These are phyloP conservation scores for Lamellibrachia satsuma DNA, from an alignment of 2,888 invertebrate genomes.

Conservation along the genomic window DNA sequence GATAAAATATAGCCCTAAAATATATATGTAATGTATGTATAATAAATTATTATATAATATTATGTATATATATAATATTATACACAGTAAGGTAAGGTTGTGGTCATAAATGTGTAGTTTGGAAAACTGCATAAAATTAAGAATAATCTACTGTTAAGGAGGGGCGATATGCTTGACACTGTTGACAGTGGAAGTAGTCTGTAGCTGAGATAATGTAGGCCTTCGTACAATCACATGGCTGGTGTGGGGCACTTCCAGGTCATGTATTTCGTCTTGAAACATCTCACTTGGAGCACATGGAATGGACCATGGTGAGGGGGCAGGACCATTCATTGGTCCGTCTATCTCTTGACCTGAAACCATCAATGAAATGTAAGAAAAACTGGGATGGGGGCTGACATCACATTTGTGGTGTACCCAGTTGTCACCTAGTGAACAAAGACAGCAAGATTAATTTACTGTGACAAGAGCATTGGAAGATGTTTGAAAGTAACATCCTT, in stretches of 20 bases:
- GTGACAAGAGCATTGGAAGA: no score
- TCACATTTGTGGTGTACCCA: neutral
- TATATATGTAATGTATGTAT: no score
- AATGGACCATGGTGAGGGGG: conserved; percentile 44
- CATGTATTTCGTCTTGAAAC: conserved; percentile 44
- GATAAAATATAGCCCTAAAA: no score
- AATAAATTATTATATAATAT: no score
- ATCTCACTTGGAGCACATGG: conserved; percentile 40
- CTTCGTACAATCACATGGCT: conserved; percentile 38
- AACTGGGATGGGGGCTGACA: neutral
- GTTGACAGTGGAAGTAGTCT: no score
- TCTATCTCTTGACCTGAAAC: conserved; percentile 42
- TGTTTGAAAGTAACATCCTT: no score
- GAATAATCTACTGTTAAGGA: no score
- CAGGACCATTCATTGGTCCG: conserved; percentile 40
- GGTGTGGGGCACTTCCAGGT: conserved; percentile 46
- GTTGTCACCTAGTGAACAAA: neutral
- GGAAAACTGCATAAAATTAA: neutral
- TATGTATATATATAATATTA: no score
- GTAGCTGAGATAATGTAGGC: neutral
- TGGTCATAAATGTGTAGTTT: no score
- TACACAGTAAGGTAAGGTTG: no score
- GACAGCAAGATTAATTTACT: neutral
- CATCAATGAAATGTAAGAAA: conserved; percentile 8
- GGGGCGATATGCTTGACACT: no score